Evolutionary conservation across 2,113 vertebrate genomes (phyloP).

Genomic region (Nothobranchius furzeri): DNA sequence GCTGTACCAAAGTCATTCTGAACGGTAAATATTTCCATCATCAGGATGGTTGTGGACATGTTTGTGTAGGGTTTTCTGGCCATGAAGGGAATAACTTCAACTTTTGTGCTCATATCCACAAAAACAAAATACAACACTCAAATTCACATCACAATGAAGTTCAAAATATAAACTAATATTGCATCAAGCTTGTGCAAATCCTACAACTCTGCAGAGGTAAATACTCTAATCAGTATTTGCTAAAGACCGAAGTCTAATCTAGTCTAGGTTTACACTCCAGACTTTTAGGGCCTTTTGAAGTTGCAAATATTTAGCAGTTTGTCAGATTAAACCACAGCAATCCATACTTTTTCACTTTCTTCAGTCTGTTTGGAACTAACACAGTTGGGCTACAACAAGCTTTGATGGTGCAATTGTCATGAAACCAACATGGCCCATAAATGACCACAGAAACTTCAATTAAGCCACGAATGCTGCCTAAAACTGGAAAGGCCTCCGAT

Average conservation of each 20-base stretch:
- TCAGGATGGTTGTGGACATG: no score
- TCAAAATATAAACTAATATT: neutral
- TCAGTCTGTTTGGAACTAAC: conserved; percentile 29
- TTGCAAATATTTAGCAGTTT: conserved; percentile 56
- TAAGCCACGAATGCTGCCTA: conserved; percentile 29
- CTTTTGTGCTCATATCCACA: no score
- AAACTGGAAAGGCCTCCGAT: conserved; percentile 35
- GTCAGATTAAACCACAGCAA: conserved; percentile 48
- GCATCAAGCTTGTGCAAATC: neutral
- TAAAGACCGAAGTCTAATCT: conserved; percentile 12
- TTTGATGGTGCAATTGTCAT: conserved; percentile 54
- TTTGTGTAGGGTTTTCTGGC: no score
- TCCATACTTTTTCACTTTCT: conserved; percentile 44
- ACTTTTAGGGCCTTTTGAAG: conserved; percentile 17
- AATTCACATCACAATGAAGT: no score
- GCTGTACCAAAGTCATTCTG: no score
- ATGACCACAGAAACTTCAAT: conserved; percentile 61
- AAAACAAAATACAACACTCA: no score
- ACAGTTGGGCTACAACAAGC: conserved; percentile 10
- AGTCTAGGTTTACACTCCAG: conserved; percentile 26
- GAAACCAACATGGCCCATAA: conserved; percentile 54
- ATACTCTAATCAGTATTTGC: neutral
- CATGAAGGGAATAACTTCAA: no score
- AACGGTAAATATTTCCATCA: no score
- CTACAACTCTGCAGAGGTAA: neutral